Evolutionary conservation across 2,113 vertebrate genomes (phyloP).

Genomic region (Lucifuga dentata): DNA sequence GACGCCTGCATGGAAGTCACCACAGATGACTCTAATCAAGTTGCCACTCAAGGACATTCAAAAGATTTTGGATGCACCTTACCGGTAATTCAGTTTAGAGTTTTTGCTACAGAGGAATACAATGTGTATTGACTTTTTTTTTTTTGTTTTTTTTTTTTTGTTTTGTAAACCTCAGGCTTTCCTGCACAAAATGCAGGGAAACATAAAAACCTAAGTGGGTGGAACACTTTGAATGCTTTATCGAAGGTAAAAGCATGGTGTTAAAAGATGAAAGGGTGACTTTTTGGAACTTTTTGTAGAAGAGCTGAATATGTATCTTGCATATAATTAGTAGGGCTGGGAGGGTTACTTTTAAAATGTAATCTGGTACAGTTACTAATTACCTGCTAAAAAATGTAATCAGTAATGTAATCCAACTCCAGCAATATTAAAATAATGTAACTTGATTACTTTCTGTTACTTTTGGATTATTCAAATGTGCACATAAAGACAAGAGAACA

Average conservation of each 20-base stretch:
- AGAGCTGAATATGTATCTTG: constrained; percentile 16
- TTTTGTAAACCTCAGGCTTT: too few relatives aligned
- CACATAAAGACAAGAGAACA: too few relatives aligned
- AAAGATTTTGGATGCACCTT: not conserved
- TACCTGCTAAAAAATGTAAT: too few relatives aligned
- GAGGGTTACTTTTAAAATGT: too few relatives aligned
- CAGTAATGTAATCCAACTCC: too few relatives aligned
- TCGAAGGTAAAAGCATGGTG: constrained; percentile 24
- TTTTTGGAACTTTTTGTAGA: constrained; percentile 35
- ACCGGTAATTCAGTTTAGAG: not conserved
- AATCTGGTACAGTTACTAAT: too few relatives aligned
- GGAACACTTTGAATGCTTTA: constrained; percentile 7
- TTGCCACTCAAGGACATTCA: not conserved
- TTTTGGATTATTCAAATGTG: too few relatives aligned
- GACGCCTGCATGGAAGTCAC: not conserved
- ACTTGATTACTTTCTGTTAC: too few relatives aligned
- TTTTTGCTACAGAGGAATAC: not conserved
- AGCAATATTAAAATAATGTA: too few relatives aligned
- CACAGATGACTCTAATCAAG: not conserved
- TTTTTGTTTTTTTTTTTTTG: not conserved
- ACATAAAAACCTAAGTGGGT: not conserved
- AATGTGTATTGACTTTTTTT: not conserved
- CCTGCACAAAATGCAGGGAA: not conserved
- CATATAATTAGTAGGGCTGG: constrained; percentile 20
- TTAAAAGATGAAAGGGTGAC: constrained; percentile 43